Base-by-base conservation (phyloP, 2,797 vertebrate species). In the Anabacerthia variegaticeps region DNA sequence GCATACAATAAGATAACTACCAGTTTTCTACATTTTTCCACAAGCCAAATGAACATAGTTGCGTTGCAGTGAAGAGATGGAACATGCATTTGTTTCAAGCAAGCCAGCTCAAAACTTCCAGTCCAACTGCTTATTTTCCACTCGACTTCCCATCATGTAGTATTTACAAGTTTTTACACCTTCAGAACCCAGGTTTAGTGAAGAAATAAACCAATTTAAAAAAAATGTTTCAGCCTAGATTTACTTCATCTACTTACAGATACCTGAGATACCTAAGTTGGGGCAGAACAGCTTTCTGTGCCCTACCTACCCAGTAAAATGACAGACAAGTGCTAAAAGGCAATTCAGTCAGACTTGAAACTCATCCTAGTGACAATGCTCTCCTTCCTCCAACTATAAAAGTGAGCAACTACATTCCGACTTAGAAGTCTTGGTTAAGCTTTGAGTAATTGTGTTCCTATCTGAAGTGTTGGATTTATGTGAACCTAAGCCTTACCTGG, bases 121-220 rank as follows among this genome's bases (percentile, higher is more conserved):
- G 23, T 67, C 74, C 4, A 16, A 69, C 36, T 32, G 26, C 63
- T 89, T 84, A 23, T 77, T 85, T 95, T 66, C 58, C 46, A 48
- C 32, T 56, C 30, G 46, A 48, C 44, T 90, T 76, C 76, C 36
- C 32, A 79, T 51, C 23, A 54, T 0, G 0, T 34, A 74, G 22
- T 86, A 93, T 87, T 94, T 88, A 94, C 52, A 94, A 71, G n/a
- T n/a, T 82, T 88, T 82, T 74, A 76, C 46, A 89, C 24, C 19
- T 77, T 77, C 86, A 95, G 75, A 94, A 91, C 49, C 72, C 65
- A 77, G 54, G 30, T 90, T 77, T 44, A 85, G 71, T 72, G 63
- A 92, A 86, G 88, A 91, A 95, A 73, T 48, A 95, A 84, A 88
- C 10, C 19, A 88, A n/a, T n/a, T n/a, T 81, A 83, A 61, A 80